A percentile compares a stretch with the other conserved stretches of the same genome.
Conservation (phyloP, 2,888 invertebrate species). For the Spisula subtruncata region DNA sequence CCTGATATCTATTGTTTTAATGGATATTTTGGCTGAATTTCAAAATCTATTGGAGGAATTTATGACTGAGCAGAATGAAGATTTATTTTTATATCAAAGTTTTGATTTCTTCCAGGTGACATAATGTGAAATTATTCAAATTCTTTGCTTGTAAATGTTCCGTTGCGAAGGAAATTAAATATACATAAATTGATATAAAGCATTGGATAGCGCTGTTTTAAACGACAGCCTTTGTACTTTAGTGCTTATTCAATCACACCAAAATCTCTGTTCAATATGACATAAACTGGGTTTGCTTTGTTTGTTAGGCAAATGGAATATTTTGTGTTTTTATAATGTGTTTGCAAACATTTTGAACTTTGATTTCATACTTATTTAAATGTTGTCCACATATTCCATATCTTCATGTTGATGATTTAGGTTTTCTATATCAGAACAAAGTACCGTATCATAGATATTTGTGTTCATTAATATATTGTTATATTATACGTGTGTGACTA, state of each 20-base stretch:
- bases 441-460: background rate
- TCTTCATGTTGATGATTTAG: background rate
- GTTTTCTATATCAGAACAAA: background rate
- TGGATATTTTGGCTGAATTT: background rate
- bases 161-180: background rate
- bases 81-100: background rate
- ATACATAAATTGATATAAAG: background rate
- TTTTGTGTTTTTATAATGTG: background rate
- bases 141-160: background rate
- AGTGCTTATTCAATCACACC: background rate
- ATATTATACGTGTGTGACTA: slow-evolving; percentile 28
- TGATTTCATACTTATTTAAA: background rate
- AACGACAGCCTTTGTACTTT: background rate
- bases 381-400: background rate
- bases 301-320: background rate
- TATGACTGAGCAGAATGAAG: background rate
- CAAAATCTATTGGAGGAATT: background rate
- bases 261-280: background rate
- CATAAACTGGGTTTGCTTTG: background rate
- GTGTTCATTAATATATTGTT: slow-evolving; percentile 34
- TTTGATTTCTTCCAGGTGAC: background rate
- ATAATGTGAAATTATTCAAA: background rate
- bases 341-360: slow-evolving; percentile 7
- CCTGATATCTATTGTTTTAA: background rate
- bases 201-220: background rate